Evolutionary conservation across 2,888 invertebrate species (phyloP).

Genomic region (Acrobeloides nanus): DNA sequence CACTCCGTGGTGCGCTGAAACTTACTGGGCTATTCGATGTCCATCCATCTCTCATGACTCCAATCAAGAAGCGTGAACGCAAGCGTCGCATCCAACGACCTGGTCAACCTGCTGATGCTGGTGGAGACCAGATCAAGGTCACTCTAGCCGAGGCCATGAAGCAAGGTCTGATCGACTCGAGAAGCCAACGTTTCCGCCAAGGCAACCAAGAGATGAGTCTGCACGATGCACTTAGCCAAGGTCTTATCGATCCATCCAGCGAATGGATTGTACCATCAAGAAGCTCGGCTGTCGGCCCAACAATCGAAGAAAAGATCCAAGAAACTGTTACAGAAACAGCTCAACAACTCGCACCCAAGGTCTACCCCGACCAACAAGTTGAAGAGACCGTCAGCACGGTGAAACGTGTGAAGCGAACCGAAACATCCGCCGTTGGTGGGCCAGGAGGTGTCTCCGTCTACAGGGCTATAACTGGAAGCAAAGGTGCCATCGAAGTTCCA

Average conservation of each 20-base stretch:
- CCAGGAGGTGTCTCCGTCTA: slow-evolving; percentile 45
- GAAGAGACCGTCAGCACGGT: slow-evolving; percentile 53
- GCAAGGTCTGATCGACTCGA: slow-evolving; percentile 68
- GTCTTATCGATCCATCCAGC: slow-evolving; percentile 50
- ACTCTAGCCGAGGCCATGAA: slow-evolving; percentile 72
- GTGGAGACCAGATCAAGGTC: slow-evolving; percentile 60
- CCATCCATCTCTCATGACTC: slow-evolving; percentile 46
- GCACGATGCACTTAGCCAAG: slow-evolving; percentile 54
- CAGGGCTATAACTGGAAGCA: slow-evolving; percentile 53
- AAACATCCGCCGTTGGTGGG: slow-evolving; percentile 48
- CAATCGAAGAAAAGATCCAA: slow-evolving; percentile 53
- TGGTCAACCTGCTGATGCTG: slow-evolving; percentile 54
- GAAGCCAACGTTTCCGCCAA: slow-evolving; percentile 53
- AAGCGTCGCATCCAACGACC: slow-evolving; percentile 74
- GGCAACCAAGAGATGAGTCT: slow-evolving; percentile 61
- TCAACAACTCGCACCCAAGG: slow-evolving; percentile 53
- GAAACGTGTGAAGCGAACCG: slow-evolving; percentile 49
- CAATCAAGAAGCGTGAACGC: slow-evolving; percentile 70
- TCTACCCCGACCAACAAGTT: slow-evolving; percentile 46
- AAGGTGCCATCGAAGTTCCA: slow-evolving; percentile 66
- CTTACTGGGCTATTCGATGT: slow-evolving; percentile 77
- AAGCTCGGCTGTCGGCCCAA: slow-evolving; percentile 43
- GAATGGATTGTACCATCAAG: slow-evolving; percentile 54
- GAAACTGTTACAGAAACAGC: slow-evolving; percentile 53
- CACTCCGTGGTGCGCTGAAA: slow-evolving; percentile 77